Conservation (phyloP, 2,113 vertebrate species). For the Crotalus tigris region DNA sequence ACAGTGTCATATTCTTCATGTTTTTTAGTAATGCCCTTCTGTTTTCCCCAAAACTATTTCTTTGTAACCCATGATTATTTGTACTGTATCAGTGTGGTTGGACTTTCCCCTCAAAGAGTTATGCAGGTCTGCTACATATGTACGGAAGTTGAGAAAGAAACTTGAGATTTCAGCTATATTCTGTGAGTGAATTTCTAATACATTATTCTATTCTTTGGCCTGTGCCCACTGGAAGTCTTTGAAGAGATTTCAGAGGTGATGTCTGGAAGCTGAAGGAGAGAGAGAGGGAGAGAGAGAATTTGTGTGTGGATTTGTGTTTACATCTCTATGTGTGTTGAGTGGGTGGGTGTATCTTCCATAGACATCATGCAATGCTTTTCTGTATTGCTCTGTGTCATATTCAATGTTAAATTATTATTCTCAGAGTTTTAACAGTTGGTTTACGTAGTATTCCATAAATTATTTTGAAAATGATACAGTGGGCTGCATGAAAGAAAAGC, state of each 20-base stretch:
- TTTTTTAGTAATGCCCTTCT: background rate
- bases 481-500: background rate
- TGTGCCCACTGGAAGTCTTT: background rate
- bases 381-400: background rate
- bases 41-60: background rate
- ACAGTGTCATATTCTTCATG: background rate
- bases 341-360: background rate
- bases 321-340: background rate
- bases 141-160: background rate
- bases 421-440: background rate
- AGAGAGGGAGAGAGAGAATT: background rate
- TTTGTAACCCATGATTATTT: background rate
- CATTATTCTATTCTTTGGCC: background rate
- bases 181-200: background rate
- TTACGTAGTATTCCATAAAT: background rate
- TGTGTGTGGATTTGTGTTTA: background rate
- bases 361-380: background rate
- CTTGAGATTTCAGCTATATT: background rate
- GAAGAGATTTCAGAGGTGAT: background rate
- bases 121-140: background rate
- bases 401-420: background rate
- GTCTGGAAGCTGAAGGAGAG: background rate
- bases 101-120: background rate
- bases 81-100: background rate
- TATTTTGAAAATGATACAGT: background rate